Evolutionary conservation across 1,140 invertebrate genomes (phyloP), one percentile per base, ranked within the genome.

Genomic region (Papilio machaon): DNA sequence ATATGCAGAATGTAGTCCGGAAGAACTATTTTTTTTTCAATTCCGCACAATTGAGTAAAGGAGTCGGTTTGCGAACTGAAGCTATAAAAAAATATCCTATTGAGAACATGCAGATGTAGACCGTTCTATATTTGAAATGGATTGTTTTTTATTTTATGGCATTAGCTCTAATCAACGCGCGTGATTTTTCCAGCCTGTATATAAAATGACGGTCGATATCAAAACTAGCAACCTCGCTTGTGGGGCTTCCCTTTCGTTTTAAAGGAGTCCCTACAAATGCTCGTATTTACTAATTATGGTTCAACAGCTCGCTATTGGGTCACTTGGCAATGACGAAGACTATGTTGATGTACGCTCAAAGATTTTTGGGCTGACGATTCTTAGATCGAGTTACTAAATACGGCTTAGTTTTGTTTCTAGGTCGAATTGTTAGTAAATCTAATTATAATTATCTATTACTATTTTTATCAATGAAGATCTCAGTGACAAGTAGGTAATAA

Each of bases 201-300:
- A 47, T 79, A 79, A 79, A 79, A 79, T 79, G 77, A 82, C 81
- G 83, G 81, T 84, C 85, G 83, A 86, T 86, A 86, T 86, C 85
- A 86, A 84, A 84, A 73, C 77, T 84, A 82, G 15, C 77, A n/a
- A 75, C 52, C 76, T 79, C 76, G 64, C 43, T 73, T 70, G 17
- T 43, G 82, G 19, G 81, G 81, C 38, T 84, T 84, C 73, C 76
- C 79, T 86, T 86, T 81, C 83, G 83, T 83, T 84, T 78, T 74
- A 77, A 52, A 81, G 23, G 86, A 88, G 82, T 77, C 86, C 86
- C 35, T 86, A 88, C 78, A 85, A 88, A 74, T 88, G 85, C 84
- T 52, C 47, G 77, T 79, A 74, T 78, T 79, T 80, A 80, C 81
- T 80, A 80, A 79, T 79, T 74, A 82, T 78, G 83, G 83, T 84